Base-by-base conservation (phyloP, 2,797 vertebrate genomes). In the Coregonus ussuriensis region DNA sequence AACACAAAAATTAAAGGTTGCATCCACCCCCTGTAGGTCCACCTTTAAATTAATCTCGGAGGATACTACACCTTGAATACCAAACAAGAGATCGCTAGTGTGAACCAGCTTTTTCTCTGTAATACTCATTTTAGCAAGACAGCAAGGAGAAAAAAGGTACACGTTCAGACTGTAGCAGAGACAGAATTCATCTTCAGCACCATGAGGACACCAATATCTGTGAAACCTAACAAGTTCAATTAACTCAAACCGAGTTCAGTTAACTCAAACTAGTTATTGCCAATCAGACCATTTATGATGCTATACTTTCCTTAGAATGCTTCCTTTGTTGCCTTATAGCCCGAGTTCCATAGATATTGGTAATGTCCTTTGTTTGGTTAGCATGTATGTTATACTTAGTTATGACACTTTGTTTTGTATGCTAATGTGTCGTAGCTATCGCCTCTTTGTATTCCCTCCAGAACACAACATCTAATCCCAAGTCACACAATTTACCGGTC, bases 1-100 rank as follows among this genome's bases (percentile, higher is more conserved):
- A 79, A 87, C 86, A 0, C 29, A 78, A 53, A 90, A 92, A 77
- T 91, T 90, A 89, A 91, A 91, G 86, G 91, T 85, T 90, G 89
- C 89, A 85, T 84, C 79, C 33, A 53, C 82, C 75, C 87, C 79
- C 83, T 77, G 83, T 74, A 83, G 84, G 87, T 82, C 72, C 79
- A 74, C 71, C 81, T 89, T 90, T 91, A 29, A 63, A 63, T 25
- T 25, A 86, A 88, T 91, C 88, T 86, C 15, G 79, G 75, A 2
- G 47, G 75, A 82, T 5, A 4, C 1, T 11, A 81, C 72, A 84
- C 67, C 83, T 81, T 31, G 91, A 93, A 93, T 92, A 87, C 79
- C 81, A 88, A 92, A 76, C 66, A 33, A 77, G 78, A n/a, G 52
- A 78, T 76, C 69, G 52, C 69, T 81, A 11, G 71, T 69, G 4